Evolutionary conservation across 2,888 invertebrate genomes (phyloP), one percentile per base, ranked within the genome.

Genomic region (Tetranychus truncatus): DNA sequence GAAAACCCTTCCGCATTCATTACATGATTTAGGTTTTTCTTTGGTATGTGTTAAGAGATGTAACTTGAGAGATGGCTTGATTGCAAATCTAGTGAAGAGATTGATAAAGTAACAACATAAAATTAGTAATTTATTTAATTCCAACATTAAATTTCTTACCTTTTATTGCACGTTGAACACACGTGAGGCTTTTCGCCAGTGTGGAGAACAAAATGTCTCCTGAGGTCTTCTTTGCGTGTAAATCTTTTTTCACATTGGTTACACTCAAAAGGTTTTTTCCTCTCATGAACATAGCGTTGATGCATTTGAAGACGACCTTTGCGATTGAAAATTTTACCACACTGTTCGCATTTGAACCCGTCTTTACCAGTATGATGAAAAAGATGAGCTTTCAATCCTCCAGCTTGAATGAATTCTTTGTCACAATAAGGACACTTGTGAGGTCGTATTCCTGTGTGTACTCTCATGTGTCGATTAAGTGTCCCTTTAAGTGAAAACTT

Each of bases 401-500:
- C 87, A 11, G 89, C 88, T 83, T 91, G 92, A 76, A 92, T 92
- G 82, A 91, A 92, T n/a, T 89, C 87, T 81, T 88, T 88, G 11
- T 86, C 87, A 81, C 92, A 92, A 79, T 86, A 85, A 71, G 85
- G 82, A 81, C 90, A 91, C 44, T 82, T 81, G 77, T 85, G 85
- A 3, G 85, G 86, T 77, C 85, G 84, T 46, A 84, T 82, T 1
- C 86, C 83, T 72, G 87, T 89, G 81, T 90, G 90, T 0, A 88
- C 89, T 78, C 88, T 85, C 80, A 88, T 86, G 81, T 90, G 90
- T 3, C 90, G 87, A 79, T 89, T 89, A 79, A 90, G 84, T 76
- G 92, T 91, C 82, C 92, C 92, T 80, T 91, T 88, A 0, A 92
- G 91, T 74, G 88, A 89, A 80, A 92, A 91, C 75, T 86, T 71